These are phyloP conservation scores for Centruroides vittatus DNA, from an alignment of 1,140 invertebrate species.

Conservation along the genomic window DNA sequence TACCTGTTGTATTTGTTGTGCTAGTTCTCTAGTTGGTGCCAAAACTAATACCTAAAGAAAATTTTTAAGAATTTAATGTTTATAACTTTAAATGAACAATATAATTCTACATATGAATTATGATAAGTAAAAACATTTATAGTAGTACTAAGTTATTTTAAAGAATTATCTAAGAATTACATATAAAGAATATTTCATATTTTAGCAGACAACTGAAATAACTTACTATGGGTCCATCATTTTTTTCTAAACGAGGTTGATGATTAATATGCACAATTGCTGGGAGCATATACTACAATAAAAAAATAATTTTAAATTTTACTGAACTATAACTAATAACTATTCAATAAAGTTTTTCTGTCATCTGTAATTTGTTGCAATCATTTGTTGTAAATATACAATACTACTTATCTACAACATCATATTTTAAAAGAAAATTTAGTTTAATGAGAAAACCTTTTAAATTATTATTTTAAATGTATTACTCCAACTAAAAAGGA, in stretches of 20 bases:
- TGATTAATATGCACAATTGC: conserved; percentile 83
- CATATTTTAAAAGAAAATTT: too few species aligned
- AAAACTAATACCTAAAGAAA: conserved; percentile 45
- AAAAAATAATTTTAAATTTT: too few species aligned
- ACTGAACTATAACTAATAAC: too few species aligned
- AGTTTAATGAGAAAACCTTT: too few species aligned
- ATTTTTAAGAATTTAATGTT: neutral
- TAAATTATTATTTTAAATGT: too few species aligned
- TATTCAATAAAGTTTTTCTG: too few species aligned
- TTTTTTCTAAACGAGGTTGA: conserved; percentile 58
- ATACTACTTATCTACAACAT: too few species aligned
- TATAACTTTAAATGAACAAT: too few species aligned
- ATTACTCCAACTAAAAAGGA: too few species aligned
- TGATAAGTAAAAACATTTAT: neutral
- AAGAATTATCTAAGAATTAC: conserved; percentile 17
- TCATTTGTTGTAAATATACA: too few species aligned
- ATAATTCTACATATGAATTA: neutral
- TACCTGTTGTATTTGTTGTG: conserved; percentile 90
- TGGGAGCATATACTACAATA: conserved; percentile 40
- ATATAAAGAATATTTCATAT: neutral
- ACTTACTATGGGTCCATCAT: conserved; percentile 78
- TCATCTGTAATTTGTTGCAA: too few species aligned
- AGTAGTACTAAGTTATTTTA: conserved; percentile 25
- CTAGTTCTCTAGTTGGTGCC: conserved; percentile 86
- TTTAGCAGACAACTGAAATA: conserved; percentile 16